Percentiles rank a stretch among this genome's conserved stretches.
Conservation (phyloP, 2,888 invertebrate species). For the Hyppa rectilinea region DNA sequence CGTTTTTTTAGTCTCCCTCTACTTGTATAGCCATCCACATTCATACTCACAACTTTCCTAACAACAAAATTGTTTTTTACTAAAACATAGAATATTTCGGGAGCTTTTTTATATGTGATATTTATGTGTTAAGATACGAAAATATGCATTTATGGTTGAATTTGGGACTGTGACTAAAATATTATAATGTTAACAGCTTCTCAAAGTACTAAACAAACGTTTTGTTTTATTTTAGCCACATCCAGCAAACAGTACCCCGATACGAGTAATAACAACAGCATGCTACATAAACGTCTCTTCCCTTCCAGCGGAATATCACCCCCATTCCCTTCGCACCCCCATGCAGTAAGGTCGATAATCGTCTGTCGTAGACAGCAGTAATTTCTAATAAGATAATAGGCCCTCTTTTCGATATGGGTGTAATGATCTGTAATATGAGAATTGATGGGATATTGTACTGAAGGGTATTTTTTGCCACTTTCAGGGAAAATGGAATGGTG, state of each 20-base stretch:
- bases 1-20: no score
- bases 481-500: constrained; percentile 40
- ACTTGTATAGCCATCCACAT: no score
- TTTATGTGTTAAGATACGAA: neutral
- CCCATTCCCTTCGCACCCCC: constrained; percentile 9
- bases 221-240: no score
- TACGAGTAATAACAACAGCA: constrained; percentile 67
- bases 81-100: no score
- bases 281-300: constrained; percentile 66
- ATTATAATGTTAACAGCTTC: no score
- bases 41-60: no score
- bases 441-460: constrained; percentile 64
- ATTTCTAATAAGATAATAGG: constrained; percentile 74
- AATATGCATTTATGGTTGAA: neutral
- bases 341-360: constrained; percentile 57
- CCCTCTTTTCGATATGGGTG: constrained; percentile 69
- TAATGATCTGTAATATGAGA: constrained; percentile 67
- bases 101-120: neutral
- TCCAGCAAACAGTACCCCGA: constrained; percentile 49
- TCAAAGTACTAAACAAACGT: neutral
- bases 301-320: constrained; percentile 50
- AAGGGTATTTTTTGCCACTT: constrained; percentile 61
- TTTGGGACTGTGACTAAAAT: no score
- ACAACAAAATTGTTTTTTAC: no score
- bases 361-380: constrained; percentile 54